These are phyloP conservation scores for Cheiracanthium punctorium DNA, from an alignment of 2,888 invertebrate genomes.

Conservation along the genomic window DNA sequence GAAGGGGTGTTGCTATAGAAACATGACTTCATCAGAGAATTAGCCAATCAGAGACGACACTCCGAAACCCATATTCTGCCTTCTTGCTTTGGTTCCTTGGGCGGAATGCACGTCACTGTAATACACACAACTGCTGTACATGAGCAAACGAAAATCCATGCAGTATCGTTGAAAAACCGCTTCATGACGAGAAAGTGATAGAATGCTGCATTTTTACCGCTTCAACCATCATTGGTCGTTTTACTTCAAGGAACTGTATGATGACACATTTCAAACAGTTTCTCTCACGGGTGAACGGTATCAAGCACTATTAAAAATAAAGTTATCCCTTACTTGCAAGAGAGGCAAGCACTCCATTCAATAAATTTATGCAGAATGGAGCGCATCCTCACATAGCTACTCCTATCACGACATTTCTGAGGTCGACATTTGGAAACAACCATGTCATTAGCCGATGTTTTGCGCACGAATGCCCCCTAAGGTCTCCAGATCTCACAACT, in stretches of 20 bases:
- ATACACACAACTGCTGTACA: not conserved
- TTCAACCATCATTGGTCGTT: not conserved
- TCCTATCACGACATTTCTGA: not conserved
- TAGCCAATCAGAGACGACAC: too few species aligned
- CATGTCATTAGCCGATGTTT: constrained; percentile 5
- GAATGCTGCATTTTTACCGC: not conserved
- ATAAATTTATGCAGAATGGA: not conserved
- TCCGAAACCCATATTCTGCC: too few species aligned
- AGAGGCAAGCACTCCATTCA: constrained; percentile 15
- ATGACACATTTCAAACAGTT: not conserved
- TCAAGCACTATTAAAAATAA: not conserved
- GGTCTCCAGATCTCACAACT: constrained; percentile 23
- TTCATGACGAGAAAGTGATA: not conserved
- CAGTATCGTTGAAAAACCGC: not conserved
- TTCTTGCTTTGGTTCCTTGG: too few species aligned
- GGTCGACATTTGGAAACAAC: constrained; percentile 8
- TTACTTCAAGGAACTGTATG: not conserved
- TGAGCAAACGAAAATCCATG: not conserved
- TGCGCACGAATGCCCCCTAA: not conserved
- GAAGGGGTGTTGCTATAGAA: too few species aligned
- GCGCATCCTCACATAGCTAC: not conserved
- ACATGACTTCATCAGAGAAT: too few species aligned
- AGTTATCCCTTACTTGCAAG: constrained; percentile 18
- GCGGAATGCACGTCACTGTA: too few species aligned
- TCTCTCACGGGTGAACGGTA: constrained; percentile 6